These are phyloP conservation scores for Aspidapion aeneum DNA, from an alignment of 2,888 invertebrate genomes.

Conservation along the genomic window DNA sequence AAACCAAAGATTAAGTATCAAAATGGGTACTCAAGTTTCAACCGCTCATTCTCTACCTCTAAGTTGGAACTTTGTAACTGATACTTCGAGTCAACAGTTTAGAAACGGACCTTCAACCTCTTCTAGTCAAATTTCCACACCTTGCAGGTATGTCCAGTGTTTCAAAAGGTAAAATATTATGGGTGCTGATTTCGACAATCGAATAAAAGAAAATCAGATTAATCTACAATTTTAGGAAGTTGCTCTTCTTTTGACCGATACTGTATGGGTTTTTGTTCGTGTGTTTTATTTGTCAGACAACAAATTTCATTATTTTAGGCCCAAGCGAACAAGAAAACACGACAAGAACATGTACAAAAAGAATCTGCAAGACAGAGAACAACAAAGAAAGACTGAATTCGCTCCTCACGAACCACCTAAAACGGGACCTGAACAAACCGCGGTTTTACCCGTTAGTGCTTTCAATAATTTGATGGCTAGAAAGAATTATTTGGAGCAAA, in stretches of 20 bases:
- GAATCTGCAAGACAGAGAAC: constrained; percentile 31
- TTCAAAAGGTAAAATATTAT: constrained; percentile 3
- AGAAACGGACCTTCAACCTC: constrained; percentile 35
- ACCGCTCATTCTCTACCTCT: constrained; percentile 27
- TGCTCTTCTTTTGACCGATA: too few relatives aligned
- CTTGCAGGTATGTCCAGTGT: constrained; percentile 29
- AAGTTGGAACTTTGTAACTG: constrained; percentile 25
- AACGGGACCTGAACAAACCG: constrained; percentile 32
- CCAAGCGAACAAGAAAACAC: constrained; percentile 45
- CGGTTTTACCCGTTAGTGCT: constrained; percentile 38
- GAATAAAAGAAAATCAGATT: too few relatives aligned
- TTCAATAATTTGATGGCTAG: constrained; percentile 42
- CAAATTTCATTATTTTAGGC: too few relatives aligned
- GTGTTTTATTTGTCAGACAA: too few relatives aligned
- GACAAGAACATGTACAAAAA: constrained; percentile 43
- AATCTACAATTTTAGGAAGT: too few relatives aligned
- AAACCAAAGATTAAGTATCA: constrained; percentile 7
- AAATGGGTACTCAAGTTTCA: constrained; percentile 22
- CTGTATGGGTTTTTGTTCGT: too few relatives aligned
- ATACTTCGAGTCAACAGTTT: neutral
- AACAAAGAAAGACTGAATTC: constrained; percentile 26
- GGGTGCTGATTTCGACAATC: neutral
- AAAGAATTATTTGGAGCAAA: constrained; percentile 54
- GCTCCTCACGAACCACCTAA: constrained; percentile 6
- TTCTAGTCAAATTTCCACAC: constrained; percentile 37